phyloP scores from a whole-genome alignment of 2,888 invertebrate genomes.

The Apeira syringaria region DNA sequence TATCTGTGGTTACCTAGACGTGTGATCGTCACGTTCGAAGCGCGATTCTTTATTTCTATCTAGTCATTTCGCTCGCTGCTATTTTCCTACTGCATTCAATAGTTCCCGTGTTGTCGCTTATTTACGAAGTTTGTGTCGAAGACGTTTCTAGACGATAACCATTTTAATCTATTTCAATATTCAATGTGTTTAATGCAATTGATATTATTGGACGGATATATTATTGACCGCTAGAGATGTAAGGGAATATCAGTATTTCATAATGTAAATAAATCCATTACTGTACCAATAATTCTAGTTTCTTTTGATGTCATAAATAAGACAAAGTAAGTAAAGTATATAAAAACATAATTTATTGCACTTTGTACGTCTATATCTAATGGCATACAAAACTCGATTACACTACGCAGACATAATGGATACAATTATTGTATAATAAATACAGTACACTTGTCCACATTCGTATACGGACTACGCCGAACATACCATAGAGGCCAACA shows the following conservation, averaged over 20 bases:
- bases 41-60: constrained; percentile 8
- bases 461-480: no score
- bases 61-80: constrained; percentile 9
- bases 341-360: constrained; percentile 28
- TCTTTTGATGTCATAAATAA: constrained; percentile 18
- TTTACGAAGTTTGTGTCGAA: constrained; percentile 24
- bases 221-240: constrained; percentile 27
- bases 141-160: constrained; percentile 21
- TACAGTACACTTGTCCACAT: no score
- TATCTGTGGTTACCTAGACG: no score
- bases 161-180: constrained; percentile 24
- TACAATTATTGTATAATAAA: constrained; percentile 38
- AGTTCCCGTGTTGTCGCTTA: constrained; percentile 17
- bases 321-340: constrained; percentile 14
- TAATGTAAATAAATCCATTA: constrained; percentile 67
- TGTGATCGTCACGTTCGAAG: constrained; percentile 16
- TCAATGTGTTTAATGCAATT: constrained; percentile 24
- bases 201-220: constrained; percentile 15
- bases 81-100: constrained; percentile 13
- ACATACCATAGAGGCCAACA: no score
- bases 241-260: constrained; percentile 31
- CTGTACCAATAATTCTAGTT: constrained; percentile 23
- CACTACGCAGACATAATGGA: constrained; percentile 26
- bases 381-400: constrained; percentile 24
- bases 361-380: constrained; percentile 18